Evolutionary conservation across 1,140 invertebrate genomes (phyloP), one percentile per base, ranked within the genome.

Genomic region (Ctenoplectra terminalis): DNA sequence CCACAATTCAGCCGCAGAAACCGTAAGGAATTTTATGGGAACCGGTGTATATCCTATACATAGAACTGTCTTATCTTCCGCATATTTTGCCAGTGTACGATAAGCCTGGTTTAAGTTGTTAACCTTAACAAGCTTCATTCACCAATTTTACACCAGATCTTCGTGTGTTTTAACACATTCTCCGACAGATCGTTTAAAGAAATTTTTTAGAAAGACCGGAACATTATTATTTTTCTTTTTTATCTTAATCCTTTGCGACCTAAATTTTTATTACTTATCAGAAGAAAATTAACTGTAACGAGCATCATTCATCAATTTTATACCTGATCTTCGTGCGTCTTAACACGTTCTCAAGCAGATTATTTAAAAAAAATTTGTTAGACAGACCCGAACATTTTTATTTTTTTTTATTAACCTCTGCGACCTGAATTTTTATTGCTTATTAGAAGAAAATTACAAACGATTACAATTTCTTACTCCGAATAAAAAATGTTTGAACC

Each of bases 1-100:
- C 73, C 83, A 86, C 83, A 88, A 91, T 90, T 90, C 86, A 87
- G 84, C 87, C 78, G 82, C 86, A 81, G 88, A 89, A 90, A 91
- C 91, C 91, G 91, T 92, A 90, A 92, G 90, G 90, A 91, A 92
- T 90, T 87, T 92, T 85, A 92, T 89, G 89, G 79, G 88, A 91
- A 90, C 87, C 87, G 87, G 86, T 88, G 88, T 75, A 64, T 56
- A 78, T 81, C 74, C 67, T 80, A 73, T 74, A 67, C 67, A 34
- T 66, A 67, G 71, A 78, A 67, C 56, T 34, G 48, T 37, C 40
- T 64, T 74, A 61, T 3, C 75, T 87, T 87, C 71, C 82, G 83
- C 85, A 43, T 88, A 63, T 76, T 83, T 69, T 71, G 60, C 31
- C 54, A 52, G 31, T 15, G 5, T 23, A 58, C 52, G 46, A 46